These are phyloP conservation scores for Onychostoma macrolepis DNA, from an alignment of 2,113 vertebrate genomes.

Conservation along the genomic window DNA sequence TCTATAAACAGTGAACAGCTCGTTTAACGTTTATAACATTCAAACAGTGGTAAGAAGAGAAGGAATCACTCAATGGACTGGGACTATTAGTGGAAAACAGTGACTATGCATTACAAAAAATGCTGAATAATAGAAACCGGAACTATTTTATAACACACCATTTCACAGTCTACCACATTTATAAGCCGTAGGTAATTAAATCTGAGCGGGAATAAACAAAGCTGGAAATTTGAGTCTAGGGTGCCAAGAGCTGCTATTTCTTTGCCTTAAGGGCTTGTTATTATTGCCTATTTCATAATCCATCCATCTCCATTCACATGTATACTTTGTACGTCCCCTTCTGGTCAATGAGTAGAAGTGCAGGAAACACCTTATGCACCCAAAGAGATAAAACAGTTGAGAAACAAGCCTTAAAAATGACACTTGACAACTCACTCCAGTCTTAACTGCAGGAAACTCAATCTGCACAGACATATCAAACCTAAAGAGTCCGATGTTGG, in stretches of 20 bases:
- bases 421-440: not conserved
- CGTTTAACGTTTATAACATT: not conserved
- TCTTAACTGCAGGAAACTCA: not conserved
- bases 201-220: not conserved
- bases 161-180: not conserved
- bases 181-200: not conserved
- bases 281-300: not conserved
- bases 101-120: not conserved
- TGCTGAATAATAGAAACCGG: not conserved
- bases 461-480: not conserved
- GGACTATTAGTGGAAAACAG: not conserved
- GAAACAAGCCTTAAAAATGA: not conserved
- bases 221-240: not conserved
- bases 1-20: not conserved
- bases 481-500: not conserved
- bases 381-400: not conserved
- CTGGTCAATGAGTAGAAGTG: not conserved
- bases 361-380: not conserved
- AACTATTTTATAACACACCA: not conserved
- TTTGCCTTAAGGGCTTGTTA: not conserved
- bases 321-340: not conserved
- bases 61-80: not conserved
- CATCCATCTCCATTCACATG: not conserved
- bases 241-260: not conserved
- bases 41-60: not conserved